Percentiles rank a stretch among this genome's conserved stretches.
Evolutionary conservation across 2,113 vertebrate genomes (phyloP).

Genomic region (Myotis yumanensis): DNA sequence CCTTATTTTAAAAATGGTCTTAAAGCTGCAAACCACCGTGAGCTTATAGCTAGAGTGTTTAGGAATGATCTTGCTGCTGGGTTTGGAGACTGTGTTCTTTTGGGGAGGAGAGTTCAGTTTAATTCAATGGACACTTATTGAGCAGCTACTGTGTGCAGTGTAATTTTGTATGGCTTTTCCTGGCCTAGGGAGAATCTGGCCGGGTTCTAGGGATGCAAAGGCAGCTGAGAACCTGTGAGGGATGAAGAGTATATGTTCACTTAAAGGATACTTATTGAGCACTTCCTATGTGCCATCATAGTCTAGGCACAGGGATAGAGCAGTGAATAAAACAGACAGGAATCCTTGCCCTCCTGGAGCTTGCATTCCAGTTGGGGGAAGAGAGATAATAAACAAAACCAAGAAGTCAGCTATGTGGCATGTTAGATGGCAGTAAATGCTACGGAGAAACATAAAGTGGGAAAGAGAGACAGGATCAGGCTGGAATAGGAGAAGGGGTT

Average conservation of each 20-base stretch:
- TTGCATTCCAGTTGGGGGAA: not conserved
- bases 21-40: conserved; percentile 14
- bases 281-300: not conserved
- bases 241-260: not conserved
- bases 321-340: not conserved
- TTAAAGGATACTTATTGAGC: not conserved
- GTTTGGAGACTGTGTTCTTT: not conserved
- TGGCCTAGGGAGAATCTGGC: not conserved
- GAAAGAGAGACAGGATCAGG: not conserved
- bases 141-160: not conserved
- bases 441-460: not conserved
- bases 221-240: not conserved
- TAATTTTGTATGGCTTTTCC: not conserved
- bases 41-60: conserved; percentile 4
- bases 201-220: not conserved
- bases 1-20: conserved; percentile 40
- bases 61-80: not conserved
- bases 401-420: not conserved
- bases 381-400: not conserved
- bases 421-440: not conserved
- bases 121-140: not conserved
- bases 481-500: not conserved
- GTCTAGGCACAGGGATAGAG: not conserved
- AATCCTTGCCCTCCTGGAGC: not conserved
- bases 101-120: not conserved